Conservation (phyloP, 2,888 invertebrate genomes). For the Pantelozetes paolii region DNA sequence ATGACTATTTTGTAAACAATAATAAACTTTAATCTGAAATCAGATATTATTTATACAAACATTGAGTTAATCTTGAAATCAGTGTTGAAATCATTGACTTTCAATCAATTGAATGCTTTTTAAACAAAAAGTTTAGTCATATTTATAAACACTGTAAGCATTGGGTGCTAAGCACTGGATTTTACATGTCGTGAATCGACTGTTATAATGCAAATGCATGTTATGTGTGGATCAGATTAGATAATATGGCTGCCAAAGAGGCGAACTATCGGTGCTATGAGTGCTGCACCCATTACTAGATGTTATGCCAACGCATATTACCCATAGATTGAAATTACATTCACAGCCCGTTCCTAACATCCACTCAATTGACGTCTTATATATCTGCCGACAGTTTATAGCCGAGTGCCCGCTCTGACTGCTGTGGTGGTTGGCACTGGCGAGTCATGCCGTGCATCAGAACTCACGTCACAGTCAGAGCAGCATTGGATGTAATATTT, state of each 20-base stretch:
- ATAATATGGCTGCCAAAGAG: background rate
- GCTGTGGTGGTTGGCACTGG: background rate
- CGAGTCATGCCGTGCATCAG: conserved; percentile 29
- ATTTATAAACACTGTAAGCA: background rate
- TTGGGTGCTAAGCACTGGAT: background rate
- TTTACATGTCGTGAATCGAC: conserved; percentile 31
- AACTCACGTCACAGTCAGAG: conserved; percentile 1
- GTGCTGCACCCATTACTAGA: background rate
- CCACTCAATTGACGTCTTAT: conserved; percentile 27
- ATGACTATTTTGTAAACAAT: background rate
- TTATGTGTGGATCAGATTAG: conserved; percentile 32
- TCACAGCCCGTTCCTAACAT: background rate
- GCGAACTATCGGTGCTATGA: background rate
- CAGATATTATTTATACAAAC: background rate
- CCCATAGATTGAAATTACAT: background rate
- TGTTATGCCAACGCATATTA: background rate
- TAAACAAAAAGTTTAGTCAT: background rate
- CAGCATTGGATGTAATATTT: conserved; percentile 30
- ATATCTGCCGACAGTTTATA: conserved; percentile 28
- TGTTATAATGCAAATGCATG: conserved; percentile 15
- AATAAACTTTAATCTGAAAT: background rate
- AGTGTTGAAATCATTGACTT: background rate
- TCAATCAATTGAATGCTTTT: background rate
- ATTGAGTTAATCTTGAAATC: background rate
- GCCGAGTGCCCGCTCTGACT: background rate